Evolutionary conservation across 2,113 vertebrate genomes (phyloP).

Genomic region (Apeltes quadracus): DNA sequence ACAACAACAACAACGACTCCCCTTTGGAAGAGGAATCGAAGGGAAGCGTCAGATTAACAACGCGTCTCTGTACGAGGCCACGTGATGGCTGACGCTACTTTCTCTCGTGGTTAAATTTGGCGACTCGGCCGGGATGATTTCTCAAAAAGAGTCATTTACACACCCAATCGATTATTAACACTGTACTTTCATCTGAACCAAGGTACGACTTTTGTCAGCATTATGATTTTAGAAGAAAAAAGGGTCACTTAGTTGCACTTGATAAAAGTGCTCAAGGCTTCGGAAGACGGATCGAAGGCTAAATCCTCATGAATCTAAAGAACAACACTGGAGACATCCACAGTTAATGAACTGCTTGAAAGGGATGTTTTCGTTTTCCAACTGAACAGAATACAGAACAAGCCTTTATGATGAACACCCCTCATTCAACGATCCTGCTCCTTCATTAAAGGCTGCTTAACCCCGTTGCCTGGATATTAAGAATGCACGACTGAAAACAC

Average conservation of each 20-base stretch:
- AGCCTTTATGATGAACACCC: slow-evolving; percentile 46
- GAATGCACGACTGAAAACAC: slow-evolving; percentile 48
- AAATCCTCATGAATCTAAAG: slow-evolving; percentile 36
- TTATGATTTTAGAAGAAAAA: slow-evolving; percentile 23
- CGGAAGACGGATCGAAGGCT: slow-evolving; percentile 4
- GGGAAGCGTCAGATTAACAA: background rate
- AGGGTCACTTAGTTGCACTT: slow-evolving; percentile 56
- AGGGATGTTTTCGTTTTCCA: slow-evolving; percentile 39
- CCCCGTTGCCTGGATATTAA: slow-evolving; percentile 42
- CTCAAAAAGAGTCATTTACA: slow-evolving; percentile 12
- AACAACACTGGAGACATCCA: slow-evolving; percentile 31
- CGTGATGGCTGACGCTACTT: slow-evolving; percentile 14
- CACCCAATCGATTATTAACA: slow-evolving; percentile 14
- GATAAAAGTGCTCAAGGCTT: slow-evolving; percentile 23
- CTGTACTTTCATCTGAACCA: slow-evolving; percentile 30
- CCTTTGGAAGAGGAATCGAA: background rate
- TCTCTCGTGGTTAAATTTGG: slow-evolving; percentile 22
- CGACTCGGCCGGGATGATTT: slow-evolving; percentile 11
- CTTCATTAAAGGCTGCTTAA: slow-evolving; percentile 65
- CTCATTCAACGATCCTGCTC: slow-evolving; percentile 37
- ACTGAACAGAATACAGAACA: slow-evolving; percentile 43
- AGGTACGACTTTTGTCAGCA: slow-evolving; percentile 26
- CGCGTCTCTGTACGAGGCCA: background rate
- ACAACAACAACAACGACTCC: background rate
- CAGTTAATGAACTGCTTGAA: slow-evolving; percentile 48